Base-by-base conservation (phyloP, 2,797 vertebrate genomes). In the Morelia viridis region DNA sequence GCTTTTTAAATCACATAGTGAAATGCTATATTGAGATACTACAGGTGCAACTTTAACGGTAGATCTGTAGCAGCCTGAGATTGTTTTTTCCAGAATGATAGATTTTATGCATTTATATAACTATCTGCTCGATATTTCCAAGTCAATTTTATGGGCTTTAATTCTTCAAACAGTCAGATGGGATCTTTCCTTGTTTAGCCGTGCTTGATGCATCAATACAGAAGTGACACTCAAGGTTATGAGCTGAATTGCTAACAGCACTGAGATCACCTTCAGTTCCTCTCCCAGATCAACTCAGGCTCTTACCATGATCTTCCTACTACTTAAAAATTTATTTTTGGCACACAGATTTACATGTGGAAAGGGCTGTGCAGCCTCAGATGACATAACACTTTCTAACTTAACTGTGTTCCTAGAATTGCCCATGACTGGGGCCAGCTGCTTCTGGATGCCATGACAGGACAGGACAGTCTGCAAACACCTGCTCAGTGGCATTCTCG, bases 141-240 rank as follows among this genome's bases (percentile, higher is more conserved):
- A 89, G 10, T 89, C 60, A 92, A 46, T 89, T 92, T 84, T 92
- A 46, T 22, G 26, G 50, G 31, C 85, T 89, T 89, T 89, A 84
- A 85, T 89, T 89, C 76, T 22, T 65, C 76, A 89, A 26, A 46
- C 71, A 89, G 76, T 58, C 50, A 46, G 76, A 58, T 41, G 50
- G 28, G 76, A n/a, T 89, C 76, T 89, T 46, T 62, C 28, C 19
- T 28, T 62, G 26, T 64, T 57, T 26, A 50, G 26, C 60, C 1
- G 0, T 24, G 5, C 13, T 41, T 65, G 10, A 35, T 92, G 46
- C 60, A 65, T 89, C 87, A 56, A 7, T 92, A 85, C n/a, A 65
- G 50, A 89, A 85, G 26, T 46, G 15, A 64, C 26, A 15, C 3
- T 58, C 76, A 92, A 65, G 50, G 87, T 89, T 64, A 89, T 28